phyloP scores from a whole-genome alignment of 2,797 vertebrate genomes.

The Rhincodon typus region DNA sequence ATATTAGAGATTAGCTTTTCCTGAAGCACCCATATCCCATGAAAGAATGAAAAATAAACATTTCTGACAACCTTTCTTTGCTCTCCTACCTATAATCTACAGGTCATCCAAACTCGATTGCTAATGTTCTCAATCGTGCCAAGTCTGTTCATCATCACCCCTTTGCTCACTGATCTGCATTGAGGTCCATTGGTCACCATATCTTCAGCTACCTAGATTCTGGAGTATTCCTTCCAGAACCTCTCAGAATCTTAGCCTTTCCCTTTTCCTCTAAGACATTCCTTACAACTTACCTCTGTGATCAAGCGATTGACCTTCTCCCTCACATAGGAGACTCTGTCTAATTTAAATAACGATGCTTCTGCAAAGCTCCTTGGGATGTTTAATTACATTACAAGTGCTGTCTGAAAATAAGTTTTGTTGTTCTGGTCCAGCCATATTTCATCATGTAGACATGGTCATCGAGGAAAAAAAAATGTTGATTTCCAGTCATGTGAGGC shows the following conservation, averaged over 20 bases:
- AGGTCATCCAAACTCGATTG: not conserved
- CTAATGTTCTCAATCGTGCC: not conserved
- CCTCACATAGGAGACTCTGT: too few species aligned
- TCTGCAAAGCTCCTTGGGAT: too few species aligned
- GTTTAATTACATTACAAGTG: too few species aligned
- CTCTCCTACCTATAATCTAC: not conserved
- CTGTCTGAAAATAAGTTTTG: not conserved
- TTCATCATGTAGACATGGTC: not conserved
- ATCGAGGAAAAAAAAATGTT: not conserved
- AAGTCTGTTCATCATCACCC: not conserved
- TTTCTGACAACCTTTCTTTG: not conserved
- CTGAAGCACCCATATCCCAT: too few species aligned
- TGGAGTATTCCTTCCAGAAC: not conserved
- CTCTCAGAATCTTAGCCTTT: not conserved
- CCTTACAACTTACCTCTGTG: not conserved
- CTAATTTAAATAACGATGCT: too few species aligned
- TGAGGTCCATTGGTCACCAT: too few species aligned
- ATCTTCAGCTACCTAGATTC: not conserved
- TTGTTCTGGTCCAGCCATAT: not conserved
- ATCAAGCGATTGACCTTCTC: not conserved
- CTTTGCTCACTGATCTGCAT: not conserved
- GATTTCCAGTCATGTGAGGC: not conserved
- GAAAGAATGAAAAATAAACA: too few species aligned
- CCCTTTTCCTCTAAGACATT: not conserved
- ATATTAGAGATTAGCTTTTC: too few species aligned